Base-by-base conservation (phyloP, 2,113 vertebrate genomes). In the Leucopternis melanops region DNA sequence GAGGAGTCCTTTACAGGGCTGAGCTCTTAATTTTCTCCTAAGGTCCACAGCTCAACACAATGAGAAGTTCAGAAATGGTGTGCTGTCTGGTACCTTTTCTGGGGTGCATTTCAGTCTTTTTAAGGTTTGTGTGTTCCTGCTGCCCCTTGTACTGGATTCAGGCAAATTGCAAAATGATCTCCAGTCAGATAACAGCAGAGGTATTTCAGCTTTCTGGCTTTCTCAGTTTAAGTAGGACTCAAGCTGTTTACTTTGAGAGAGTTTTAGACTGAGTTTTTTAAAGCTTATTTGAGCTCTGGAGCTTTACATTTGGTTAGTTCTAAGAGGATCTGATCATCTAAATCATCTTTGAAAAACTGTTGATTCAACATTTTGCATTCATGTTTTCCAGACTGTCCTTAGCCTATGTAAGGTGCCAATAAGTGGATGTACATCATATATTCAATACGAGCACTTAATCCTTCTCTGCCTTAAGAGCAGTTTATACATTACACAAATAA, bases 231-330 rank as follows among this genome's bases (percentile, higher is more conserved):
- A 91, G 77, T 3, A 72, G 49, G 52, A 81, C 61, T 94, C 75
- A 10, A 71, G 54, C 61, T 91, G 86, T 81, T 94, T 95, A 40
- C 61, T 96, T 92, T 81, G 77, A 40, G 86, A 90, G 38, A 9
- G 1, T 79, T 92, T 96, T 72, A 69, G 73, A 15, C n/a, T 20
- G 42, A 5, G 34, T 40, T 83, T 93, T 90, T 52, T 65, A 36
- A 77, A 79, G 65, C 69, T 65, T 57, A 17, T 66, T 85, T 31
- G 27, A 86, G 70, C 70, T 91, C 62, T 69, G 66, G 66, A 86
- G 83, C 52, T 96, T 81, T 94, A 67, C 2, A 0, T 72, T 86
- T 57, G 23, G 19, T 69, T 89, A 52, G 31, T 69, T 91, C 40
- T 71, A 36, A 55, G 16, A 52, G 52, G 63, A 94, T 23, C 25